Conservation (phyloP, 2,113 vertebrate genomes). For the Calidris pugnax region DNA sequence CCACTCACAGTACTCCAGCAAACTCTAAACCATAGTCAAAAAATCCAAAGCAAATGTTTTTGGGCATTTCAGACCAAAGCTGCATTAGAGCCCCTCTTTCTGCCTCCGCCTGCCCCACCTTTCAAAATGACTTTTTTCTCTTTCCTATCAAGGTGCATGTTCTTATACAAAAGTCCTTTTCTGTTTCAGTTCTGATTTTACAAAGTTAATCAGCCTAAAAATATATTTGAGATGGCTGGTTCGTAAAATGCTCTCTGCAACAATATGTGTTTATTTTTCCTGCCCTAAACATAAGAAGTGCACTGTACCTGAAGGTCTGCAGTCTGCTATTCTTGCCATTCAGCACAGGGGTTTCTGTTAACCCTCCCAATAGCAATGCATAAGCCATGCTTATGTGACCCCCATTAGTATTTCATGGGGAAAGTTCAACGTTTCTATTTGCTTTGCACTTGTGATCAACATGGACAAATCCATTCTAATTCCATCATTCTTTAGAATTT, state of each 20-base stretch:
- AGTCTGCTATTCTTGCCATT: not conserved
- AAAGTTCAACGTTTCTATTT: conserved; percentile 26
- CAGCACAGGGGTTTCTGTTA: not conserved
- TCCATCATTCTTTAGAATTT: conserved; percentile 41
- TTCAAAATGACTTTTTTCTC: not conserved
- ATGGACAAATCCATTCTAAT: conserved; percentile 20
- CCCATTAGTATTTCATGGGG: not conserved
- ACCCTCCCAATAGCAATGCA: not conserved
- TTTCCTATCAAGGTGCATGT: not conserved
- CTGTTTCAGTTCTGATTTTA: not conserved
- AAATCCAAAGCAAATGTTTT: not conserved
- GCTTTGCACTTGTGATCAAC: conserved; percentile 9
- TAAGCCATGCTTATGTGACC: not conserved
- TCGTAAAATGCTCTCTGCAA: not conserved
- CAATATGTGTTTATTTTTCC: not conserved
- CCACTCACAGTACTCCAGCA: not conserved
- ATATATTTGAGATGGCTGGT: not conserved
- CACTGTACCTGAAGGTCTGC: not conserved
- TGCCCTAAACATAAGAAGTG: not conserved
- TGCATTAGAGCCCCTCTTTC: not conserved
- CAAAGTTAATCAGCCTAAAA: not conserved
- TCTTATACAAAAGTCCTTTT: not conserved
- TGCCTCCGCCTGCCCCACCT: not conserved
- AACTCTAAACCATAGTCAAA: not conserved
- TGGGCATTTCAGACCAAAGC: not conserved